Evolutionary conservation across 2,797 vertebrate species (phyloP).

Genomic region (Labeo calbasu): DNA sequence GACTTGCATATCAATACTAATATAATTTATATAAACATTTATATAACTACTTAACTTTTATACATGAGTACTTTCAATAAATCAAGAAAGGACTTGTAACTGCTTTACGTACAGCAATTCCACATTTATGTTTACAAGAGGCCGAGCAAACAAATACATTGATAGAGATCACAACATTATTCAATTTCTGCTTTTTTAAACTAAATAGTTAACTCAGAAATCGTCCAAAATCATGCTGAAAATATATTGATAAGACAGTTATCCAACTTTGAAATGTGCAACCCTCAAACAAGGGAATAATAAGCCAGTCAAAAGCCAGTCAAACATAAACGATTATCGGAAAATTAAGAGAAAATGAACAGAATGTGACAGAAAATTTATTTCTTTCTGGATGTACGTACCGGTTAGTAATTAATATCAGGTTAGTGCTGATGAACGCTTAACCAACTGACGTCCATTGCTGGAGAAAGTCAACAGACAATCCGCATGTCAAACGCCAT

Average conservation of each 20-base stretch:
- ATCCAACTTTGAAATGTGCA: background rate
- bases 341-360: background rate
- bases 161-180: background rate
- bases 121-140: background rate
- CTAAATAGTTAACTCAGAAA: background rate
- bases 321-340: background rate
- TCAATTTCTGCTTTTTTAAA: background rate
- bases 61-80: background rate
- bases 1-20: background rate
- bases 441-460: slow-evolving; percentile 1
- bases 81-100: background rate
- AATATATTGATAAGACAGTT: background rate
- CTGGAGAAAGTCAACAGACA: background rate
- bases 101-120: background rate
- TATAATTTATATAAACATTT: background rate
- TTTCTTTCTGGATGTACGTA: background rate
- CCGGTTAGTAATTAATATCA: background rate
- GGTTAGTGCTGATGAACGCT: background rate
- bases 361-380: background rate
- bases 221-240: background rate
- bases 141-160: background rate
- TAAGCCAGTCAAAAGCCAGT: background rate
- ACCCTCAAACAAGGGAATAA: background rate
- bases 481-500: slow-evolving; percentile 13
- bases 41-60: too few relatives aligned